Base-by-base conservation (phyloP, 2,888 invertebrate species). In the Julus scanicus region DNA sequence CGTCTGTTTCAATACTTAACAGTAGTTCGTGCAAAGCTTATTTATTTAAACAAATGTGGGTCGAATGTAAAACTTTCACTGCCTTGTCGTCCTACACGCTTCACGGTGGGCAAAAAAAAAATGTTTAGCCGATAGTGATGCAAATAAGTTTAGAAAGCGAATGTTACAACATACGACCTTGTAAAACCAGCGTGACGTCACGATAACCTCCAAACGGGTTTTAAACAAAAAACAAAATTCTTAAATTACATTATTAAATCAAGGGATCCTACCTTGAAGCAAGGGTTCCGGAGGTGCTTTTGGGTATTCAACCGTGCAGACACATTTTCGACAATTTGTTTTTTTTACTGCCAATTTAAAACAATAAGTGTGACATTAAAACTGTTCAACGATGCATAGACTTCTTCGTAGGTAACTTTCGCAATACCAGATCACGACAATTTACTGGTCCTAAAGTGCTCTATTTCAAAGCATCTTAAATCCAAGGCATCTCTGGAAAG, bases 11-110 rank as follows among this genome's bases (percentile, higher is more conserved):
- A 71, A 71, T 71, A 71, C 17, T 71, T 71, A 71, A n/a, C 29
- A 20, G 29, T 71, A 29, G 29, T 29, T 71, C 71, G 71, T 71
- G 71, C 71, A 29, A 8, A 6, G 71, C 71, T 20, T 71, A 71
- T 71, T 71, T 71, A 71, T 71, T 29, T 71, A 71, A 11, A 29
- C 71, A 71, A 71, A 71, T 71, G 71, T 71, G 71, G 71, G 71
- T 71, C 71, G 29, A 29, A 29, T 3, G 71, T 29, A 71, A 71
- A 63, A 53, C 71, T 71, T 71, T 71, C 71, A 71, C 71, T 71
- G 3, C 29, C 8, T 29, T 13, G 13, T 29, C 29, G 29, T 29
- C 71, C 71, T 29, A 29, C 29, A 9, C 8, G 29, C 8, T 29
- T 71, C 29, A 29, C 29, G 29, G 44, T 44, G 8, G 44, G 44